A percentile compares a stretch with the other conserved stretches of the same genome.
These are phyloP conservation scores for Ophion slaviceki DNA, from an alignment of 2,888 invertebrate genomes.

Conservation along the genomic window DNA sequence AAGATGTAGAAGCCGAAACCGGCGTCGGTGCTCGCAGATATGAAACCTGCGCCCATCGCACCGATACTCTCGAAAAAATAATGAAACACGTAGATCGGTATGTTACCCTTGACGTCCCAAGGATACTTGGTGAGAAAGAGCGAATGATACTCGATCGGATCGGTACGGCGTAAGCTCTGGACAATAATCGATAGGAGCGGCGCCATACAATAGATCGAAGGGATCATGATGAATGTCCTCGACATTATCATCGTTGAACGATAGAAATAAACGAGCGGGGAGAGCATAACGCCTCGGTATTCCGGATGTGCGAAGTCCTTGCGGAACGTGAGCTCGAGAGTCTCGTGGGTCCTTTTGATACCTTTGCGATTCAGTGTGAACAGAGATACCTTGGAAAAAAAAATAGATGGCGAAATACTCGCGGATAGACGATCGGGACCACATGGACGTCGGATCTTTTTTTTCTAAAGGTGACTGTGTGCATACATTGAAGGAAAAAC, in stretches of 20 bases:
- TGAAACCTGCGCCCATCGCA: conserved; percentile 5
- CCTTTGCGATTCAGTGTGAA: background rate
- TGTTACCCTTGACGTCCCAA: background rate
- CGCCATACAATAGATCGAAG: background rate
- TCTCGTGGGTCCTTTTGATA: conserved; percentile 1
- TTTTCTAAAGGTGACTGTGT: background rate
- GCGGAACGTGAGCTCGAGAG: conserved; percentile 3
- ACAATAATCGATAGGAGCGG: background rate
- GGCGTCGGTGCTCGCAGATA: conserved; percentile 59
- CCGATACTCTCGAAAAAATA: background rate
- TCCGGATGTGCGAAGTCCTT: conserved; percentile 1
- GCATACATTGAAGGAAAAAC: too few species aligned
- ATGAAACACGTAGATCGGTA: background rate
- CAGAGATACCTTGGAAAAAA: conserved; percentile 3
- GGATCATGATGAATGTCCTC: background rate
- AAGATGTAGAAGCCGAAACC: conserved; percentile 72
- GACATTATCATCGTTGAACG: background rate
- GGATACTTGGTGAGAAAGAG: background rate
- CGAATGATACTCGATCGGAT: conserved; percentile 10
- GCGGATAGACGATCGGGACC: background rate
- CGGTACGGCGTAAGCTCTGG: background rate
- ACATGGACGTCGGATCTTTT: background rate
- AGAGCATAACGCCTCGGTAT: background rate
- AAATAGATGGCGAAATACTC: background rate
- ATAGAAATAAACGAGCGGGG: conserved; percentile 12